Percentiles rank a stretch among this genome's conserved stretches.
These are phyloP conservation scores for Spisula subtruncata DNA, from an alignment of 2,888 invertebrate genomes.

Conservation along the genomic window DNA sequence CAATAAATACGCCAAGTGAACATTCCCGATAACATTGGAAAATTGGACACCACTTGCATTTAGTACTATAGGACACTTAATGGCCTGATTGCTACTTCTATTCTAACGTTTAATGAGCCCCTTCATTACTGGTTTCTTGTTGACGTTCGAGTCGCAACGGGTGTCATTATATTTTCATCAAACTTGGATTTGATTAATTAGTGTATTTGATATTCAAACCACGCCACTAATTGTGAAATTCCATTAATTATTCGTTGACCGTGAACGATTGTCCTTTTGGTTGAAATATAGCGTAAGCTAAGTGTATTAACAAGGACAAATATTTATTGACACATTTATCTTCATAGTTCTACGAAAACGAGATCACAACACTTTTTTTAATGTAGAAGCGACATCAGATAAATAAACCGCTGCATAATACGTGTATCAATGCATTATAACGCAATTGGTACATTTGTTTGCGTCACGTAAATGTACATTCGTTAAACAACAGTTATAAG, in stretches of 20 bases:
- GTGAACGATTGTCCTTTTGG: not conserved
- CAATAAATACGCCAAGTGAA: too few species aligned
- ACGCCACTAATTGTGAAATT: not conserved
- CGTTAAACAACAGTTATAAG: too few species aligned
- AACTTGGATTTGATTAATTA: not conserved
- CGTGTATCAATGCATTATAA: too few species aligned
- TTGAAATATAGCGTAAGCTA: too few species aligned
- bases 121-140: constrained; percentile 10
- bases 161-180: not conserved
- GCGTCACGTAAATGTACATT: too few species aligned
- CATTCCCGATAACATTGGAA: not conserved
- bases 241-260: not conserved
- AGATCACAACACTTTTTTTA: too few species aligned
- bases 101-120: not conserved
- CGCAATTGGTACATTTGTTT: too few species aligned
- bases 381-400: too few species aligned
- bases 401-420: too few species aligned
- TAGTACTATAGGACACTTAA: not conserved
- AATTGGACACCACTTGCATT: not conserved
- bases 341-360: too few species aligned
- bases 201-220: not conserved
- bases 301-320: too few species aligned
- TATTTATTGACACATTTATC: too few species aligned
- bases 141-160: not conserved
- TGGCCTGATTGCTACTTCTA: not conserved